These are phyloP conservation scores for Drosophila yakuba DNA, from an alignment of 1,140 invertebrate species.

Conservation along the genomic window DNA sequence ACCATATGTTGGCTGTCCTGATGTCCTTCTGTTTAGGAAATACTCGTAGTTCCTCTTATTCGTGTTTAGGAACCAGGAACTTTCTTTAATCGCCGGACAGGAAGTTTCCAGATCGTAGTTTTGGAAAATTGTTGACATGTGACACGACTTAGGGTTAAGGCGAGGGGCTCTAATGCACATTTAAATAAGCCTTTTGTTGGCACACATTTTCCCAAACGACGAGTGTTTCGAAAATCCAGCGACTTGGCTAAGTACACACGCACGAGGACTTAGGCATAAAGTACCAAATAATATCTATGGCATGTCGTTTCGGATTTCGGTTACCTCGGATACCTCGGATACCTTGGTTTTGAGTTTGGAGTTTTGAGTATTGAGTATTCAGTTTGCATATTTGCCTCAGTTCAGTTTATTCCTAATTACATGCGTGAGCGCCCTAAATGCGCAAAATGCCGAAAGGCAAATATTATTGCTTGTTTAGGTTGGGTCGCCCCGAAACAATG, in stretches of 20 bases:
- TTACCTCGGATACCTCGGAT: too few species aligned
- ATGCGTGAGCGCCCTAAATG: conserved; percentile 68
- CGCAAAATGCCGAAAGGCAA: conserved; percentile 55
- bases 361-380: neutral
- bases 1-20: conserved; percentile 29
- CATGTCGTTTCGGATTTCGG: neutral
- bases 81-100: conserved; percentile 46
- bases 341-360: neutral
- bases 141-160: conserved; percentile 53
- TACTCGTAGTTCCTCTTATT: conserved; percentile 15
- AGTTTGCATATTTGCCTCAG: conserved; percentile 6
- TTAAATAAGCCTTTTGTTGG: conserved; percentile 62
- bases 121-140: conserved; percentile 57
- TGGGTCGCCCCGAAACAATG: conserved; percentile 7
- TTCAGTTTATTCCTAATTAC: conserved; percentile 59
- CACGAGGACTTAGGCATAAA: conserved; percentile 48
- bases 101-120: conserved; percentile 40
- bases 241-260: conserved; percentile 64
- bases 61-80: conserved; percentile 11
- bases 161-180: conserved; percentile 35
- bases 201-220: conserved; percentile 17
- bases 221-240: conserved; percentile 53
- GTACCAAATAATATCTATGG: neutral
- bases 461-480: conserved; percentile 64
- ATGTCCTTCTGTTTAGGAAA: conserved; percentile 6